Conservation (phyloP, 2,113 vertebrate genomes). For the Fregetta grallaria region DNA sequence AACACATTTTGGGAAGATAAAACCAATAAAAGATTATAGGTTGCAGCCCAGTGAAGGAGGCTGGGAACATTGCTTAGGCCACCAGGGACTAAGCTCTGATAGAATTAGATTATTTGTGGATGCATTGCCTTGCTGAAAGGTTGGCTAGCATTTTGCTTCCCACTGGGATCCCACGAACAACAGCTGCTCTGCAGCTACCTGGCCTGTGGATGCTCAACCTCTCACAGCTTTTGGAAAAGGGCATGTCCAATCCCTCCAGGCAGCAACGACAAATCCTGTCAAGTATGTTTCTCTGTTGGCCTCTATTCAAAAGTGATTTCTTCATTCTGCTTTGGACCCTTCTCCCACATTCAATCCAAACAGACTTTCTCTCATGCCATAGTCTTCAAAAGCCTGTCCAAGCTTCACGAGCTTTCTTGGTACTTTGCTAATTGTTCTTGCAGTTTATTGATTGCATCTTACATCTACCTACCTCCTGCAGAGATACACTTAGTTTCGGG, state of each 20-base stretch:
- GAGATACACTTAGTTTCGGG: background rate
- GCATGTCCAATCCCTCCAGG: background rate
- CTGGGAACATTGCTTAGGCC: background rate
- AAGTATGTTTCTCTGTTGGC: background rate
- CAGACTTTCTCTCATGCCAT: background rate
- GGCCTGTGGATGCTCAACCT: background rate
- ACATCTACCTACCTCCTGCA: background rate
- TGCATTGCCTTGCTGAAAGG: background rate
- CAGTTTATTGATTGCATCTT: background rate
- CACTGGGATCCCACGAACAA: background rate
- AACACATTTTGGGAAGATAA: background rate
- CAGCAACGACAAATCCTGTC: background rate
- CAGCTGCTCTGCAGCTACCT: background rate
- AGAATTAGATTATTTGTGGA: background rate
- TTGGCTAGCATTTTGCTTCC: background rate
- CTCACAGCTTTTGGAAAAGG: background rate
- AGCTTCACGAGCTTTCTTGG: fast-evolving
- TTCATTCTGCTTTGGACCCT: background rate
- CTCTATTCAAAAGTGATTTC: background rate
- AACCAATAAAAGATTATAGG: background rate
- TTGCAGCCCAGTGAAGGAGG: background rate
- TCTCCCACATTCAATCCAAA: background rate
- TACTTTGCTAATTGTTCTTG: background rate
- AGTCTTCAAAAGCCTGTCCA: background rate
- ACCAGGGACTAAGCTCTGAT: background rate